Evolutionary conservation across 2,797 vertebrate genomes (phyloP).

Genomic region (Pangasius mekongensis): DNA sequence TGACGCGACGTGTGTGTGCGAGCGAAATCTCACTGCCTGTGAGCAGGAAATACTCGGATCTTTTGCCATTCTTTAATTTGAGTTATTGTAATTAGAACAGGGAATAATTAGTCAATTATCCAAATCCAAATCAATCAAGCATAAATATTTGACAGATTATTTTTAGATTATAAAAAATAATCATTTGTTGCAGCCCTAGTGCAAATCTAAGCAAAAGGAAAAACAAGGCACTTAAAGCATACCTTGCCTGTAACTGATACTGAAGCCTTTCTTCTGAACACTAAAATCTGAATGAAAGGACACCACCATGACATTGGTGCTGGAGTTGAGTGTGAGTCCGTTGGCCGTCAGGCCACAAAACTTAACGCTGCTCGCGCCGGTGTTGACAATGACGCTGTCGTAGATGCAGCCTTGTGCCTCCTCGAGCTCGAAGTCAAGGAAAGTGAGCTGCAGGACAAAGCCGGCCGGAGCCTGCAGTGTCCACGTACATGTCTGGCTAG

Average conservation of each 20-base stretch:
- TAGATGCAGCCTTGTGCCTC: constrained; percentile 93
- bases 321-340: constrained; percentile 92
- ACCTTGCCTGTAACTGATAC: constrained; percentile 90
- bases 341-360: constrained; percentile 92
- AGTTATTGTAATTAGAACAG: background rate
- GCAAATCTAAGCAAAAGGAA: background rate
- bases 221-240: constrained; percentile 65
- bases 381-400: constrained; percentile 84
- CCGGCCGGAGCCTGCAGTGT: constrained; percentile 86
- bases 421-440: constrained; percentile 94
- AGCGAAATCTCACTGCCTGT: background rate
- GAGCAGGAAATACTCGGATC: background rate
- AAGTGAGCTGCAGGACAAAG: constrained; percentile 90
- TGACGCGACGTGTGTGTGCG: too few relatives aligned
- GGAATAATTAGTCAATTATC: background rate
- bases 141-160: background rate
- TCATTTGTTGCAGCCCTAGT: background rate
- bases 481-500: constrained; percentile 85
- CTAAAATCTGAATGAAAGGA: constrained; percentile 93
- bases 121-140: background rate
- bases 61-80: background rate
- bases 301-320: constrained; percentile 88
- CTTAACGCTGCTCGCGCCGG: constrained; percentile 77
- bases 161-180: background rate
- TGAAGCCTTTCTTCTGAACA: constrained; percentile 95